Conservation (phyloP, 2,797 vertebrate species). For the Hydrophis major region DNA sequence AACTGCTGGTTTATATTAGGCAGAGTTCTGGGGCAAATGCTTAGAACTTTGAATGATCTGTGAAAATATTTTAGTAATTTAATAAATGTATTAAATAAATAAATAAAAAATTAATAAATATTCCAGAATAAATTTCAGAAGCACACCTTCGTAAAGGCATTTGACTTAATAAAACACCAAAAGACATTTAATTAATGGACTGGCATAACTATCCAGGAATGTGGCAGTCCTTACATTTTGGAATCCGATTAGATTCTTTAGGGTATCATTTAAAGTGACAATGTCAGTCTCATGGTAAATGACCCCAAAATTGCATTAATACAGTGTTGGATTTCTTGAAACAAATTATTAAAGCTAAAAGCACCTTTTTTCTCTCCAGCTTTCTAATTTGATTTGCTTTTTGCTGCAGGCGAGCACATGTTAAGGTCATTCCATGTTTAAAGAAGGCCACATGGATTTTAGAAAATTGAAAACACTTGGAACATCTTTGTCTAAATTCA, state of each 20-base stretch:
- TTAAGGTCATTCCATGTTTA: constrained; percentile 15
- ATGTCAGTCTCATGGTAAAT: background rate
- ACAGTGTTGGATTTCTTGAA: constrained; percentile 15
- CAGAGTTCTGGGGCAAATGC: background rate
- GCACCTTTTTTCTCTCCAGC: background rate
- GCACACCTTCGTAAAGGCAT: too few species aligned
- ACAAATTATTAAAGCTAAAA: constrained; percentile 31
- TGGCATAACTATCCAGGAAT: background rate
- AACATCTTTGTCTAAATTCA: background rate
- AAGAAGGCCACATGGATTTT: constrained; percentile 5
- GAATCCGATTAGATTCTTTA: background rate
- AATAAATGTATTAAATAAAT: background rate
- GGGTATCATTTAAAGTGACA: background rate
- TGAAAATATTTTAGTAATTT: background rate
- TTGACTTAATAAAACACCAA: background rate
- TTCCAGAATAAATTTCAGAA: background rate
- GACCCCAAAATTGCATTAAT: background rate
- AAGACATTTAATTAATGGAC: background rate
- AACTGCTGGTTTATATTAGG: background rate
- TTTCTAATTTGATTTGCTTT: background rate
- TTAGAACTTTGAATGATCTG: background rate
- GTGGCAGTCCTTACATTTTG: background rate
- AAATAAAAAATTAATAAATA: background rate
- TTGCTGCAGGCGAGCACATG: constrained; percentile 2
- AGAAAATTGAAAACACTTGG: constrained; percentile 41